phyloP scores from a whole-genome alignment of 2,113 vertebrate species.

The Egretta garzetta region DNA sequence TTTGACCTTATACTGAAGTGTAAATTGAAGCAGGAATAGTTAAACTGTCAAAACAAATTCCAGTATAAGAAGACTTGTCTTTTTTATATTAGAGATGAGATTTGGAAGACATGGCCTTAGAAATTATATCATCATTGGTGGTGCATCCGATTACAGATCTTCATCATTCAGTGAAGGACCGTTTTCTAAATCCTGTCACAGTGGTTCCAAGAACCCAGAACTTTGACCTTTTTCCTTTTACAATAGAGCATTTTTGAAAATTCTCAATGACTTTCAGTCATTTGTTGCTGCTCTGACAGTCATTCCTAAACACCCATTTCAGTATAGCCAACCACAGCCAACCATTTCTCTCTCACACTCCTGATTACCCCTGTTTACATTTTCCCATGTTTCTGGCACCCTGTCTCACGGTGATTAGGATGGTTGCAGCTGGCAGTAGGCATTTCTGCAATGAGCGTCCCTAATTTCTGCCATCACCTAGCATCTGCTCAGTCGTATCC shows the following conservation, averaged over 20 bases:
- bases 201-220: background rate
- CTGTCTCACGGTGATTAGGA: background rate
- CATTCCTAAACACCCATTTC: background rate
- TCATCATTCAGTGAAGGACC: background rate
- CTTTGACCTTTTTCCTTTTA: background rate
- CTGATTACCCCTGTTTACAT: background rate
- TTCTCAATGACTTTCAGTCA: background rate
- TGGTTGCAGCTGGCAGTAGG: background rate
- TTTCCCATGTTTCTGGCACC: background rate
- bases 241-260: background rate
- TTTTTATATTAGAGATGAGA: background rate
- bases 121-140: background rate
- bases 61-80: background rate
- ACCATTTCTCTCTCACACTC: background rate
- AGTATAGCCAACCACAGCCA: background rate
- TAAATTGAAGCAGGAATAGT: background rate
- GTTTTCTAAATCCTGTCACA: background rate
- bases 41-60: background rate
- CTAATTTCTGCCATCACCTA: constrained; percentile 35
- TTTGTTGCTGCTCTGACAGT: background rate
- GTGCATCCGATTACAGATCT: background rate
- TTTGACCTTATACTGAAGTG: background rate
- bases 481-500: constrained; percentile 10
- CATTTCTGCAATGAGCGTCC: background rate
- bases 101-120: background rate